phyloP scores from a whole-genome alignment of 2,797 vertebrate species.

The Hydrolagus colliei region DNA sequence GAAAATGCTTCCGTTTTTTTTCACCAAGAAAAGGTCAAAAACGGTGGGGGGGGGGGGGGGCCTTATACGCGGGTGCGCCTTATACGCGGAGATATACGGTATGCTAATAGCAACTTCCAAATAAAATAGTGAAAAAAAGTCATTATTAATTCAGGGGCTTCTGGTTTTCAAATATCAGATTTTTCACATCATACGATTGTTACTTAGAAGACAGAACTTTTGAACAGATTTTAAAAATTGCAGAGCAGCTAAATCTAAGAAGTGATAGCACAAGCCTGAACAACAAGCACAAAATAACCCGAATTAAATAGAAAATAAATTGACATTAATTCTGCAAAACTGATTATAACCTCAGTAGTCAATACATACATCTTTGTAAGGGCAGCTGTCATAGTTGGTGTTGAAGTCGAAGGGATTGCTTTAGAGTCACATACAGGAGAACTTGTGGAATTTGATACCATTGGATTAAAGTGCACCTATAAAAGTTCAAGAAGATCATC shows the following conservation, averaged over 20 bases:
- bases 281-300: no score
- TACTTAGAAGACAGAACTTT: background rate
- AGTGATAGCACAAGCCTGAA: background rate
- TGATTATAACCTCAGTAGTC: background rate
- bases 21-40: no score
- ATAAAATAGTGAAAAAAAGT: no score
- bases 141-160: no score
- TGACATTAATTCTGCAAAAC: background rate
- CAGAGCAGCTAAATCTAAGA: background rate
- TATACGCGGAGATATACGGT: no score
- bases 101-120: background rate
- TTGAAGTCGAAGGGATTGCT: background rate
- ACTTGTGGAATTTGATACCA: background rate
- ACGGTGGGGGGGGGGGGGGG: no score
- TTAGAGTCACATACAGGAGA: constrained; percentile 9
- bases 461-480: constrained; percentile 28
- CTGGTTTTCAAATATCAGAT: background rate
- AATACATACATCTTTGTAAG: background rate
- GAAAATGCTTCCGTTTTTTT: no score
- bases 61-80: no score
- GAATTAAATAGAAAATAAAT: no score
- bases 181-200: background rate
- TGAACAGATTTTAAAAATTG: background rate
- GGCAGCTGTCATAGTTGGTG: constrained; percentile 28
- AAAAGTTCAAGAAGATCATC: background rate